phyloP scores from a whole-genome alignment of 2,888 invertebrate genomes.

The Zootermopsis nevadensis region DNA sequence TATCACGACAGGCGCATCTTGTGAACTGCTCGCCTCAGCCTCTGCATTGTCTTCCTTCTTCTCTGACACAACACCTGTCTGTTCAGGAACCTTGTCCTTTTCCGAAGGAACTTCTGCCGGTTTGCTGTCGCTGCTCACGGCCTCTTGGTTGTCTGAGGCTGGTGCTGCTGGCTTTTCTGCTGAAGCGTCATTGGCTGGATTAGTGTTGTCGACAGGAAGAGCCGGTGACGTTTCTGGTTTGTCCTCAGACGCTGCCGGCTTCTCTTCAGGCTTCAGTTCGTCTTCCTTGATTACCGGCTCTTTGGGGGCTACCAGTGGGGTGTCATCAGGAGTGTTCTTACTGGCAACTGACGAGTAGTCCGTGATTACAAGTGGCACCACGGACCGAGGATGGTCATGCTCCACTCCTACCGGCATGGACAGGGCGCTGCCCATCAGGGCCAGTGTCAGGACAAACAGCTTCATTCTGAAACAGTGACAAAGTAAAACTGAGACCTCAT shows the following conservation, averaged over 20 bases:
- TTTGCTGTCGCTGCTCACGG: too few species aligned
- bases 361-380: slow-evolving; percentile 61
- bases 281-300: slow-evolving; percentile 51
- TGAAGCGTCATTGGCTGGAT: slow-evolving; percentile 11
- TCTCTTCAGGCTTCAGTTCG: slow-evolving; percentile 46
- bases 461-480: slow-evolving; percentile 69
- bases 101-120: not conserved
- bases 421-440: slow-evolving; percentile 66
- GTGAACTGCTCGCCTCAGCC: slow-evolving; percentile 49
- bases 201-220: slow-evolving; percentile 27
- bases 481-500: not conserved
- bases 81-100: not conserved
- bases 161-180: not conserved
- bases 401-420: slow-evolving; percentile 68
- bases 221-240: slow-evolving; percentile 47
- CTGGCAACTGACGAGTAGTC: slow-evolving; percentile 62
- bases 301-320: slow-evolving; percentile 48
- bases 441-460: slow-evolving; percentile 70
- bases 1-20: not conserved
- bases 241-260: slow-evolving; percentile 45
- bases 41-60: slow-evolving; percentile 55
- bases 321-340: not conserved
- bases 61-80: not conserved
- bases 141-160: too few species aligned
- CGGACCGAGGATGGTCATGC: slow-evolving; percentile 54